Evolutionary conservation across 2,113 vertebrate species (phyloP), one percentile per base, ranked within the genome.

Genomic region (Hucho hucho): DNA sequence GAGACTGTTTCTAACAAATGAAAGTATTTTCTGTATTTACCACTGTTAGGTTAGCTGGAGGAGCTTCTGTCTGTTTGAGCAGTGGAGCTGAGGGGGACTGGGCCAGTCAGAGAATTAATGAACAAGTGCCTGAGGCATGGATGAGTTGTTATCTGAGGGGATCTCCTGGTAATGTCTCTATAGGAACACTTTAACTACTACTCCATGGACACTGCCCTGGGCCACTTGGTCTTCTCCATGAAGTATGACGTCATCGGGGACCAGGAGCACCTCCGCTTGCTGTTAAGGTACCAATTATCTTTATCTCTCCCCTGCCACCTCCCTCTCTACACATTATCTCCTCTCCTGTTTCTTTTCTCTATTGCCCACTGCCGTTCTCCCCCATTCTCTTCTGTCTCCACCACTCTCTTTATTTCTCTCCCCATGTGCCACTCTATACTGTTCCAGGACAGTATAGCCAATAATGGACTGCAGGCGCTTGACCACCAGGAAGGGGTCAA

Each of bases 171-270:
- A 67, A 13, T 89, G 75, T 88, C 79, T 81, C 84, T 73, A 70
- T 80, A 99, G 98, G 98, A 99, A 82, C 97, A 99, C 87, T 99
- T 98, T 93, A 98, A 97, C 88, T 99, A 97, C 92, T 99, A 99
- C 91, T 96, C 96, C 6, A 86, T 97, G 93, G 98, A 99, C 83
- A 86, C 92, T 0, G 95, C 93, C 0, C 91, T 99, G 58, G 96
- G 98, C 53, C 96, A 98, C 87, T 94, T 99, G 18, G 95, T 99
- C 66, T 98, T 99, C 89, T 98, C 98, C 3, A 90, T 99, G 91
- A 98, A 98, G 88, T 98, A 98, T 0, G 97, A 99, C 1, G 95
- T 97, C 83, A 97, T 97, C 0, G 95, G 95, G 29, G 97, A 98
- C 87, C 97, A 99, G 79, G 98, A 99, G 84, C 96, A 98, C 75